These are phyloP conservation scores for Macheiramphus alcinus DNA, from an alignment of 2,113 vertebrate species.

Conservation along the genomic window DNA sequence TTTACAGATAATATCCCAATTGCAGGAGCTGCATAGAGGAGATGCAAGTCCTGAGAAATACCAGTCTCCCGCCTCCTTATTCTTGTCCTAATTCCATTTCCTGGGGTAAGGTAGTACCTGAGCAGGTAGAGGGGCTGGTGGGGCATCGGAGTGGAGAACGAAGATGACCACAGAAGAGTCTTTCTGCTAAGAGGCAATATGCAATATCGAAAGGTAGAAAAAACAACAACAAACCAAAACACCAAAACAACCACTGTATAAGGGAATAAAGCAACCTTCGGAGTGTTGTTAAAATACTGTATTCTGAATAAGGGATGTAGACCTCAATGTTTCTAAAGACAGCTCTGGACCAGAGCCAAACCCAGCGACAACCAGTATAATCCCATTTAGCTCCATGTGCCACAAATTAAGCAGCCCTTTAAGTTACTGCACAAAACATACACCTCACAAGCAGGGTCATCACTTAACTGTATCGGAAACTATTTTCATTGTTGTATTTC, in stretches of 20 bases:
- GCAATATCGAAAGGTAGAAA: background rate
- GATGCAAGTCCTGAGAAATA: background rate
- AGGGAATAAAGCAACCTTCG: background rate
- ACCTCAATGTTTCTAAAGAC: background rate
- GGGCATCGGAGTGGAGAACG: accelerated
- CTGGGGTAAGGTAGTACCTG: background rate
- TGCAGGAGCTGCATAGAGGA: background rate
- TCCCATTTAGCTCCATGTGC: background rate
- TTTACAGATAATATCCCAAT: background rate
- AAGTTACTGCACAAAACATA: background rate
- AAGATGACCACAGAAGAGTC: too few relatives aligned
- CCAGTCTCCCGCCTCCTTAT: background rate
- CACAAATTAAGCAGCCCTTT: background rate
- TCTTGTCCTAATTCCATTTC: accelerated
- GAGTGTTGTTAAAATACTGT: background rate
- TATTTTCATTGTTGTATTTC: background rate
- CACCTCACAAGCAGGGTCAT: background rate
- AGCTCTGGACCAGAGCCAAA: background rate
- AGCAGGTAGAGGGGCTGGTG: background rate
- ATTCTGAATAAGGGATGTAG: background rate
- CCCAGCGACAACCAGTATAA: background rate
- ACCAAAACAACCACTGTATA: background rate
- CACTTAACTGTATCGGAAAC: background rate
- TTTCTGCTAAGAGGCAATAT: background rate
- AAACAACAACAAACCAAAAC: background rate